Percentiles rank a stretch among this genome's conserved stretches.
Evolutionary conservation across 2,888 invertebrate species (phyloP).

Genomic region (Gerosis bhagava): DNA sequence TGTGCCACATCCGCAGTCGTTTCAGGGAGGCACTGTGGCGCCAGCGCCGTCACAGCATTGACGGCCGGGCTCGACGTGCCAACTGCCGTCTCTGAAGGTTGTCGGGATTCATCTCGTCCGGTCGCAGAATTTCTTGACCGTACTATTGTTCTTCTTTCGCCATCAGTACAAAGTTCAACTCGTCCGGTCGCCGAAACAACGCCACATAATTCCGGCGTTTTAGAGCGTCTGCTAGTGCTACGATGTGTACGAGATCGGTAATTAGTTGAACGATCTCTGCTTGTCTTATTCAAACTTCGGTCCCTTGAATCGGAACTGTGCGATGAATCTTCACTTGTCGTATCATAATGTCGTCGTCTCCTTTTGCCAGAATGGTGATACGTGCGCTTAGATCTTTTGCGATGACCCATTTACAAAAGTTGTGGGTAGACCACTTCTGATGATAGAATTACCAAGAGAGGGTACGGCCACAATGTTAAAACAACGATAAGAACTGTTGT

Average conservation of each 20-base stretch:
- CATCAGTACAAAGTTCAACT: slow-evolving; percentile 4
- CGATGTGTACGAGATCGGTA: slow-evolving; percentile 3
- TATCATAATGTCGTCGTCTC: background rate
- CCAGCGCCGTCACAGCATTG: background rate
- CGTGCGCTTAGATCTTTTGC: slow-evolving; percentile 4
- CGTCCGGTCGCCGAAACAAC: background rate
- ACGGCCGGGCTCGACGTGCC: background rate
- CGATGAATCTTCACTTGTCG: slow-evolving; percentile 1
- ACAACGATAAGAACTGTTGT: too few species aligned
- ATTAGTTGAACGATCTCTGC: background rate
- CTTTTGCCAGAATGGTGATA: background rate
- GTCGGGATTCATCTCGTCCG: slow-evolving; percentile 2
- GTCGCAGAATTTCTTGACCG: slow-evolving; percentile 5
- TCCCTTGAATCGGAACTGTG: background rate
- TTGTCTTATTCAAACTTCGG: background rate
- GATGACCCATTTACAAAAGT: background rate
- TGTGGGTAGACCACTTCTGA: background rate
- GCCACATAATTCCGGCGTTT: background rate
- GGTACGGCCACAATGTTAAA: too few species aligned
- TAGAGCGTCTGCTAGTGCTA: background rate
- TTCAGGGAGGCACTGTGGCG: background rate
- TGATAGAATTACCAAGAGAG: too few species aligned
- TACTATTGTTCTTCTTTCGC: slow-evolving; percentile 3
- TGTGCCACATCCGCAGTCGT: background rate
- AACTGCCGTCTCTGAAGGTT: background rate